Evolutionary conservation across 1,140 invertebrate species (phyloP).

Genomic region (Drosophila albomicans): DNA sequence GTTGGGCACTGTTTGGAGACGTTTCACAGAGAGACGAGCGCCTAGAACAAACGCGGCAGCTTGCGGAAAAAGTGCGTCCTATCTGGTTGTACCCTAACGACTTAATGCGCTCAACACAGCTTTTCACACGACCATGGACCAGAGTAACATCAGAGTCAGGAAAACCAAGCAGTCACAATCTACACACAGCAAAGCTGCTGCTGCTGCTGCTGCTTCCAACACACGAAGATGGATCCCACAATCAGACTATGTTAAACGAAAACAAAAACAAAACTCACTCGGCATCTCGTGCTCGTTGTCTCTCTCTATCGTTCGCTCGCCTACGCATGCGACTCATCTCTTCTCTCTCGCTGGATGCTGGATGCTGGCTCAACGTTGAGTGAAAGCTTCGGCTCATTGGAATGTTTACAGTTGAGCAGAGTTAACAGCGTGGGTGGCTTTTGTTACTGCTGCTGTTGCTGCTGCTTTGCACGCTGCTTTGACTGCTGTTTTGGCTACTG

Average conservation of each 20-base stretch:
- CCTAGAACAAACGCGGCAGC: slow-evolving; percentile 65
- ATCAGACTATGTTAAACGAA: neutral
- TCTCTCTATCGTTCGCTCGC: neutral
- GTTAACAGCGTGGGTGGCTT: slow-evolving; percentile 63
- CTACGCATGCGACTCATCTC: neutral
- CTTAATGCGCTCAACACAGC: slow-evolving; percentile 84
- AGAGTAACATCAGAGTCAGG: slow-evolving; percentile 57
- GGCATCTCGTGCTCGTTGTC: slow-evolving; percentile 5
- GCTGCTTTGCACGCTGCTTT: neutral
- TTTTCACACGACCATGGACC: slow-evolving; percentile 84
- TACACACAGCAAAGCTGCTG: slow-evolving; percentile 32
- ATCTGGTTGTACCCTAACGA: slow-evolving; percentile 83
- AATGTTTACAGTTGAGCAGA: slow-evolving; percentile 78
- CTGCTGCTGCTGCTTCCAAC: slow-evolving; percentile 41
- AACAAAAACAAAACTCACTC: slow-evolving; percentile 12
- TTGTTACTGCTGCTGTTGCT: slow-evolving; percentile 4
- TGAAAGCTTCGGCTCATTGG: slow-evolving; percentile 71
- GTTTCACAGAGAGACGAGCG: slow-evolving; percentile 65
- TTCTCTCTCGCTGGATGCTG: slow-evolving; percentile 37
- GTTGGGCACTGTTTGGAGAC: slow-evolving; percentile 63
- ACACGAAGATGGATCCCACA: slow-evolving; percentile 23
- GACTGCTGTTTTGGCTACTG: slow-evolving; percentile 10
- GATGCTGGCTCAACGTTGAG: slow-evolving; percentile 47
- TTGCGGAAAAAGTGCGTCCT: slow-evolving; percentile 73
- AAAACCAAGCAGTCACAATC: slow-evolving; percentile 29